phyloP scores from a whole-genome alignment of 2,113 vertebrate species.

The Epinephelus moara region DNA sequence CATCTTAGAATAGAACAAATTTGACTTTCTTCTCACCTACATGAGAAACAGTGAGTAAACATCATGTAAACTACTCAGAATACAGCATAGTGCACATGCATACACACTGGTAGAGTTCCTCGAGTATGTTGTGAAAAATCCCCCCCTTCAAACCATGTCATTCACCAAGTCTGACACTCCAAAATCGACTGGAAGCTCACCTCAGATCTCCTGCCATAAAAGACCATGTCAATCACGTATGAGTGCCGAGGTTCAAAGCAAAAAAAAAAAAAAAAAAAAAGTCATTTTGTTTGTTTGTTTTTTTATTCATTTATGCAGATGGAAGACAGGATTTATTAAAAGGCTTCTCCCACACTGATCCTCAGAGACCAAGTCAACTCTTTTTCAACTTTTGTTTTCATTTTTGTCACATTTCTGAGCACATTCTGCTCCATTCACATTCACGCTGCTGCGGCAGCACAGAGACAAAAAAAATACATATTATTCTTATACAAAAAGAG shows the following conservation, averaged over 20 bases:
- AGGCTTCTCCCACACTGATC: background rate
- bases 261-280: conserved; percentile 5
- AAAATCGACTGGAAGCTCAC: background rate
- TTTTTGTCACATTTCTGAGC: conserved; percentile 20
- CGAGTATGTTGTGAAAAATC: background rate
- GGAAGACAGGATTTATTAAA: conserved; percentile 1
- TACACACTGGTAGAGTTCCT: background rate
- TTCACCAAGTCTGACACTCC: background rate
- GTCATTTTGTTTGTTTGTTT: background rate
- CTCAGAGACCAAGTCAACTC: conserved; percentile 8
- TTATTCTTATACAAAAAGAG: conserved; percentile 7
- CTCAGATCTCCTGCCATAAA: conserved; percentile 19
- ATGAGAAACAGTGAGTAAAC: background rate
- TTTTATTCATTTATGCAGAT: conserved; percentile 5
- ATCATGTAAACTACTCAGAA: background rate
- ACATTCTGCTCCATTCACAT: background rate
- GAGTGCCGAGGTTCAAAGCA: background rate
- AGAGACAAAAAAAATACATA: background rate
- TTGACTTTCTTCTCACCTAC: background rate
- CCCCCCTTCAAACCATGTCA: background rate
- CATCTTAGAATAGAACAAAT: background rate
- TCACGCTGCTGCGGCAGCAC: conserved; percentile 1
- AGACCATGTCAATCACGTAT: background rate
- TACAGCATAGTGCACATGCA: background rate
- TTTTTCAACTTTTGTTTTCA: background rate